phyloP scores from a whole-genome alignment of 2,797 vertebrate genomes.

The Tapirus indicus region DNA sequence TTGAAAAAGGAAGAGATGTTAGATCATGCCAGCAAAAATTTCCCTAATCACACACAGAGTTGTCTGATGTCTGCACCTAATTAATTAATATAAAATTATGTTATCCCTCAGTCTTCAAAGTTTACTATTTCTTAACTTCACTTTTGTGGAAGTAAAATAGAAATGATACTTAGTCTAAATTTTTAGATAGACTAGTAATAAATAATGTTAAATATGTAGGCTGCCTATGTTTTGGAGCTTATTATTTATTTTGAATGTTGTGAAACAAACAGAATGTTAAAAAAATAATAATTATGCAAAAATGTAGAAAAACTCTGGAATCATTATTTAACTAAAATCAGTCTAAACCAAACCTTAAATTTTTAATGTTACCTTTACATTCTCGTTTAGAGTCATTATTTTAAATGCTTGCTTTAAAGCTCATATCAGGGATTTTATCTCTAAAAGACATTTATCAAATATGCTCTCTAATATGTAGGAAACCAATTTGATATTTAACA shows the following conservation, averaged over 20 bases:
- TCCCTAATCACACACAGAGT: background rate
- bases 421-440: background rate
- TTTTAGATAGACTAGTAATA: background rate
- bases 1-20: background rate
- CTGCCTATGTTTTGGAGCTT: background rate
- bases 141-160: background rate
- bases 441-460: background rate
- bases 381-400: background rate
- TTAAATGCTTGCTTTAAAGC: background rate
- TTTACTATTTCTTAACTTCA: background rate
- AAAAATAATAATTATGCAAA: background rate
- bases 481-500: background rate
- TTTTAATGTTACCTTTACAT: background rate
- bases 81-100: background rate
- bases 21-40: background rate
- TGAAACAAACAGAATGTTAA: background rate
- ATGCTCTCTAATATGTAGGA: background rate
- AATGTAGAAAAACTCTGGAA: background rate
- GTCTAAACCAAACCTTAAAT: background rate
- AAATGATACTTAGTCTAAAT: background rate
- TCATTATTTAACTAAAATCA: background rate
- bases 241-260: background rate
- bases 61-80: background rate
- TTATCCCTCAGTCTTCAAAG: background rate
- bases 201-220: background rate